Conservation (phyloP, 2,113 vertebrate species). For the Oreochromis tanganicae region DNA sequence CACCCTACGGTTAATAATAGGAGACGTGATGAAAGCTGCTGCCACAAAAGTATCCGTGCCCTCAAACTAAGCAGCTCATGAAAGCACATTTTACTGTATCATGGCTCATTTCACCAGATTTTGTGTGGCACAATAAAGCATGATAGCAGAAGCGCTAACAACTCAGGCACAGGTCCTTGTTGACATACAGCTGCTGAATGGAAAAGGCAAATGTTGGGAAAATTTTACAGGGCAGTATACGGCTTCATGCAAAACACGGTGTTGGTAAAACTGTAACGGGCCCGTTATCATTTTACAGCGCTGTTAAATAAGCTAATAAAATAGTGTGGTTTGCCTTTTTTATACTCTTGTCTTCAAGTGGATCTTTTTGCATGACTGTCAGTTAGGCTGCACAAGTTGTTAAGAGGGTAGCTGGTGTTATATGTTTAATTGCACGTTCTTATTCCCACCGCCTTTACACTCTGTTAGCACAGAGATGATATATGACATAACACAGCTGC, state of each 20-base stretch:
- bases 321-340: not conserved
- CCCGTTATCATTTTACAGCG: slow-evolving; percentile 4
- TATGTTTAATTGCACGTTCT: slow-evolving; percentile 48
- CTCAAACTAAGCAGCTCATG: slow-evolving; percentile 39
- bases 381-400: slow-evolving; percentile 2
- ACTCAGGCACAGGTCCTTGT: slow-evolving; percentile 6
- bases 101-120: slow-evolving; percentile 51
- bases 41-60: slow-evolving; percentile 1
- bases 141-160: slow-evolving; percentile 6
- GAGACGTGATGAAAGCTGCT: slow-evolving; percentile 17
- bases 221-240: slow-evolving; percentile 30
- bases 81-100: slow-evolving; percentile 44
- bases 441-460: slow-evolving; percentile 48
- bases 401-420: slow-evolving; percentile 21
- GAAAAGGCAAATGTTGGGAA: not conserved
- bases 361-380: slow-evolving; percentile 1
- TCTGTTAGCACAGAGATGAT: slow-evolving; percentile 44
- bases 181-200: slow-evolving; percentile 4
- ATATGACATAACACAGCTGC: slow-evolving; percentile 55
- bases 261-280: slow-evolving; percentile 32
- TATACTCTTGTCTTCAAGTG: not conserved
- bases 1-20: slow-evolving; percentile 17
- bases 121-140: slow-evolving; percentile 22
- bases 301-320: slow-evolving; percentile 26
- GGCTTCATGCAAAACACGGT: slow-evolving; percentile 23